Evolutionary conservation across 2,113 vertebrate species (phyloP).

Genomic region (Oceanodroma tethys): DNA sequence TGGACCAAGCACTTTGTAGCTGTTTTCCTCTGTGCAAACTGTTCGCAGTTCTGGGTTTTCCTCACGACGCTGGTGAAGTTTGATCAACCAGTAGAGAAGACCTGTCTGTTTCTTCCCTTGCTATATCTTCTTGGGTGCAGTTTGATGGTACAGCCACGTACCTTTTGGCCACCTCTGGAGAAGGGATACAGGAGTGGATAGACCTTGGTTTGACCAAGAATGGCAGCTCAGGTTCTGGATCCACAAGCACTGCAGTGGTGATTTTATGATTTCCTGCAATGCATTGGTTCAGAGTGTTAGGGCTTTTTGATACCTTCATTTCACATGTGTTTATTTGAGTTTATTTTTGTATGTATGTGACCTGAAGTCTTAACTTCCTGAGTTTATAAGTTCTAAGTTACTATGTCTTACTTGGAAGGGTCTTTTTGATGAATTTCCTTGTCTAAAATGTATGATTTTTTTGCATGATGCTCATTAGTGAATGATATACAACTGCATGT

Average conservation of each 20-base stretch:
- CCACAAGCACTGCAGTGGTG: neutral
- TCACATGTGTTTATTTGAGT: neutral
- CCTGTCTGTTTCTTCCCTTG: neutral
- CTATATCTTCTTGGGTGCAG: neutral
- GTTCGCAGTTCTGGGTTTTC: neutral
- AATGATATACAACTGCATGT: neutral
- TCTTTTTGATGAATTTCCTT: neutral
- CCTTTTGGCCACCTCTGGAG: neutral
- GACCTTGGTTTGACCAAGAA: neutral
- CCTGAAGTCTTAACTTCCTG: neutral
- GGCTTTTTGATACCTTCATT: neutral
- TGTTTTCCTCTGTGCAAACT: neutral
- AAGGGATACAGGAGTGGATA: neutral
- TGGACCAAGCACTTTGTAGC: neutral
- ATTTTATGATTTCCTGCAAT: neutral
- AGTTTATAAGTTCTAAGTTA: neutral
- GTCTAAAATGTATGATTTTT: neutral
- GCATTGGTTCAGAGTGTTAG: neutral
- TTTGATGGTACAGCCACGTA: neutral
- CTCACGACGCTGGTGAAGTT: neutral
- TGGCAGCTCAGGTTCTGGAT: neutral
- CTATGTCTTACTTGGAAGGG: neutral
- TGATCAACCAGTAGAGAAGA: fast-evolving
- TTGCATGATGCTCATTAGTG: fast-evolving
- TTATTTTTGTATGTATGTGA: neutral